Evolutionary conservation across 2,888 invertebrate genomes (phyloP).

Genomic region (Hanleya hanleyi): DNA sequence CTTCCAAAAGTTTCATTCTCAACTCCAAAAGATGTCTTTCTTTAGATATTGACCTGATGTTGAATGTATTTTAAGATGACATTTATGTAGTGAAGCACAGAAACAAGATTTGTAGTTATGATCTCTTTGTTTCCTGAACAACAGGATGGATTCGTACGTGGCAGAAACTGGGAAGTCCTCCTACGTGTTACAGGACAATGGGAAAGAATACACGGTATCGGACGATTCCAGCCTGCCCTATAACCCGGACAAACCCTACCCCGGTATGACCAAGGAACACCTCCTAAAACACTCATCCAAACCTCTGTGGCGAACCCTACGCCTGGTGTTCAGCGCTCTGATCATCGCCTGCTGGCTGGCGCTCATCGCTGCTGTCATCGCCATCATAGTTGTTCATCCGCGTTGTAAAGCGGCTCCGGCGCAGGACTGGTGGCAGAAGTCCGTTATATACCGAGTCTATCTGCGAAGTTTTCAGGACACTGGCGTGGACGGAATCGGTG

Average conservation of each 20-base stretch:
- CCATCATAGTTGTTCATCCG: constrained; percentile 64
- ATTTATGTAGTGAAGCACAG: no score
- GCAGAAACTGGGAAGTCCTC: neutral
- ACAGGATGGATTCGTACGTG: neutral
- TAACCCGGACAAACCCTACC: constrained; percentile 32
- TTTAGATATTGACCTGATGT: no score
- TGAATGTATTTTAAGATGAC: no score
- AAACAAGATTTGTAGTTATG: no score
- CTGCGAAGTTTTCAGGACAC: constrained; percentile 68
- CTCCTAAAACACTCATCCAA: constrained; percentile 62
- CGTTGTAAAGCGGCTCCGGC: constrained; percentile 45
- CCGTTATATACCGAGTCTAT: constrained; percentile 62
- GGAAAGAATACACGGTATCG: neutral
- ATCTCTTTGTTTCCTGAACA: no score
- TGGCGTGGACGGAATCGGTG: constrained; percentile 67
- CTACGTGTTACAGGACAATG: neutral
- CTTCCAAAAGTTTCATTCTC: no score
- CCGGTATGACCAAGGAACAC: constrained; percentile 71
- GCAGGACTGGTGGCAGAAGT: constrained; percentile 66
- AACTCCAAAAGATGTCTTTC: no score
- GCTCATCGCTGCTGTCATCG: constrained; percentile 65
- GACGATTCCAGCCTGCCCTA: neutral
- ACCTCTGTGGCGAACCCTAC: constrained; percentile 65
- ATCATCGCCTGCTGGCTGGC: constrained; percentile 64
- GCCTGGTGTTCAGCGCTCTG: constrained; percentile 57